phyloP scores from a whole-genome alignment of 2,113 vertebrate genomes.

The Aythya baeri region DNA sequence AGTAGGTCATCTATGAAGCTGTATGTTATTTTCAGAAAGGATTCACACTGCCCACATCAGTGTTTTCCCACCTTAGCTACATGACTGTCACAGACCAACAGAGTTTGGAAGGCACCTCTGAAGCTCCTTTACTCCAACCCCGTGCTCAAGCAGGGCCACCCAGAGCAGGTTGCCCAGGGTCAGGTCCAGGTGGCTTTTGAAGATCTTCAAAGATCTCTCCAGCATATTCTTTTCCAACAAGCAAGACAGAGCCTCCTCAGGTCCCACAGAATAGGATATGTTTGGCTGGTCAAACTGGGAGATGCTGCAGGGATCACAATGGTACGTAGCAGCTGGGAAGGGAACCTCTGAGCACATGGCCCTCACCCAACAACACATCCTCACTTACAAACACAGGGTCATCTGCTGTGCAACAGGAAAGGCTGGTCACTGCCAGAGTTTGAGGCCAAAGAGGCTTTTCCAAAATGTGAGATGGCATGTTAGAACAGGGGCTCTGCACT shows the following conservation, averaged over 20 bases:
- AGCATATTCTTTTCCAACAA: not conserved
- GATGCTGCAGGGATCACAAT: not conserved
- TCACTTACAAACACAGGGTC: not conserved
- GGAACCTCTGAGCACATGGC: not conserved
- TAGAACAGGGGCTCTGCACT: not conserved
- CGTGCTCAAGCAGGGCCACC: not conserved
- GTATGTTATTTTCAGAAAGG: not conserved
- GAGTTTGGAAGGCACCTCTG: not conserved
- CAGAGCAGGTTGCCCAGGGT: not conserved
- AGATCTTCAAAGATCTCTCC: not conserved
- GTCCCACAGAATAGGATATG: no score
- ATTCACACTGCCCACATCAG: not conserved
- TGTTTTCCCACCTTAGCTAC: not conserved
- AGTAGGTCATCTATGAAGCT: not conserved
- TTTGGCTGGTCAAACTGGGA: not conserved
- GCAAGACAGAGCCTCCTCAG: not conserved
- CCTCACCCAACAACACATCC: not conserved
- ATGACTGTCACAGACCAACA: accelerated
- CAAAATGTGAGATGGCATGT: accelerated
- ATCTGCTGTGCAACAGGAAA: not conserved
- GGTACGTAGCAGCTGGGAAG: accelerated
- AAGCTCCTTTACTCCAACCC: not conserved
- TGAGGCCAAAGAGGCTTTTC: not conserved
- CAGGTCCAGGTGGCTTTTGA: not conserved
- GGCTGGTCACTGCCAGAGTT: not conserved